Evolutionary conservation across 2,888 invertebrate species (phyloP).

Genomic region (Melanophora roralis): DNA sequence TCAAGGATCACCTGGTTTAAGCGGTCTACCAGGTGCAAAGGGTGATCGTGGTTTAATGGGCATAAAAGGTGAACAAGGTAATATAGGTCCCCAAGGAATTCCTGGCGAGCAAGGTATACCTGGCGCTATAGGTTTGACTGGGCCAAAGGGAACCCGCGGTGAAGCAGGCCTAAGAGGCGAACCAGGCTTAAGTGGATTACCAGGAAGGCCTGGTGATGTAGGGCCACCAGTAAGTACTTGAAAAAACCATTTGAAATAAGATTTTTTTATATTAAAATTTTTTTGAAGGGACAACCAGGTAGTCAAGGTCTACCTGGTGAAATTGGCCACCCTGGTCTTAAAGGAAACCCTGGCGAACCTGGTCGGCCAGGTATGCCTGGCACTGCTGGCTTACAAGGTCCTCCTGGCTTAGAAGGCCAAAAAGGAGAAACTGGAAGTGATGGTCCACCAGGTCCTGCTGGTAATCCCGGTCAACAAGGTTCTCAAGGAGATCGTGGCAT

Average conservation of each 20-base stretch:
- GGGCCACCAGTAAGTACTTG: conserved; percentile 81
- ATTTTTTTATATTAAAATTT: not conserved
- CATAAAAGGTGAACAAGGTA: conserved; percentile 86
- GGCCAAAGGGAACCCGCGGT: conserved; percentile 86
- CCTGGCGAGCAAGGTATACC: conserved; percentile 79
- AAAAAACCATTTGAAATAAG: not conserved
- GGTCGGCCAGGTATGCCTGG: conserved; percentile 84
- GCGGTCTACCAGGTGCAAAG: conserved; percentile 85
- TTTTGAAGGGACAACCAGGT: conserved; percentile 83
- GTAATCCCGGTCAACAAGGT: conserved; percentile 79
- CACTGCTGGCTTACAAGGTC: conserved; percentile 83
- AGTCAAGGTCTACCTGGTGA: conserved; percentile 83
- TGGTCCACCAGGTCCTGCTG: conserved; percentile 83
- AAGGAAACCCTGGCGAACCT: conserved; percentile 84
- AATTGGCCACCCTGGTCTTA: conserved; percentile 83
- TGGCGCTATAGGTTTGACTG: conserved; percentile 80
- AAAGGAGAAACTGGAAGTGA: conserved; percentile 86
- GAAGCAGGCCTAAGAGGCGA: conserved; percentile 88
- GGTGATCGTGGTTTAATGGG: conserved; percentile 86
- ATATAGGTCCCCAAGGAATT: conserved; percentile 79
- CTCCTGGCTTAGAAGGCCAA: conserved; percentile 84
- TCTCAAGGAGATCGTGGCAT: conserved; percentile 75
- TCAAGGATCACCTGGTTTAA: conserved; percentile 83
- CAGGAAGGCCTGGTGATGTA: conserved; percentile 86
- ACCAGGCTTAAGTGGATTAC: conserved; percentile 84